phyloP scores from a whole-genome alignment of 23 tunicate genomes.

The Oikopleura vanhoeffeni region DNA sequence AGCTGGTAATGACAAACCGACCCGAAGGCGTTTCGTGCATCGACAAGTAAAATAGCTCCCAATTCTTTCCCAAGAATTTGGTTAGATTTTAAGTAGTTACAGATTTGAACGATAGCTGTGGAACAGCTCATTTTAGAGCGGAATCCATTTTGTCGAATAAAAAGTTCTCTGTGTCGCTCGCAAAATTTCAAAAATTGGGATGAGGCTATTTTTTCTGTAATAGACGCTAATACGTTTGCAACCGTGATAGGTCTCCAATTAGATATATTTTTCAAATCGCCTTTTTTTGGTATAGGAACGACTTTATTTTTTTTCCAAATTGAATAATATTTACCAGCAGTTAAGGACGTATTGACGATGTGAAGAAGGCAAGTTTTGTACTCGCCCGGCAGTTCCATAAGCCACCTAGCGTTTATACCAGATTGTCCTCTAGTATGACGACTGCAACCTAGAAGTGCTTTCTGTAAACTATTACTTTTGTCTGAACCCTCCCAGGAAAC shows the following conservation, averaged over 20 bases:
- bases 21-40: background rate
- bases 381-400: no score
- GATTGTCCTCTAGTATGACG: no score
- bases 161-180: background rate
- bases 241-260: background rate
- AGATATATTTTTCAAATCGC: background rate
- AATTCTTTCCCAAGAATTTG: background rate
- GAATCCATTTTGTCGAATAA: background rate
- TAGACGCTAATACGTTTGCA: background rate
- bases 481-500: no score
- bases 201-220: background rate
- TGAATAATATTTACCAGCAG: background rate
- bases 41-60: background rate
- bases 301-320: background rate
- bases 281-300: background rate
- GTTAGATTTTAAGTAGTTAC: background rate
- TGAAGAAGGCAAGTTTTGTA: no score
- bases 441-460: no score
- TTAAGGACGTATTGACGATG: background rate
- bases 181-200: background rate
- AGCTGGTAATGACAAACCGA: background rate
- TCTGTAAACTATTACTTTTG: no score
- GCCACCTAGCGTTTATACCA: no score
- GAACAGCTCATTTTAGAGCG: background rate
- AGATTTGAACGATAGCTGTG: background rate